These are phyloP conservation scores for Oriolus oriolus DNA, from an alignment of 2,113 vertebrate genomes.

Conservation along the genomic window DNA sequence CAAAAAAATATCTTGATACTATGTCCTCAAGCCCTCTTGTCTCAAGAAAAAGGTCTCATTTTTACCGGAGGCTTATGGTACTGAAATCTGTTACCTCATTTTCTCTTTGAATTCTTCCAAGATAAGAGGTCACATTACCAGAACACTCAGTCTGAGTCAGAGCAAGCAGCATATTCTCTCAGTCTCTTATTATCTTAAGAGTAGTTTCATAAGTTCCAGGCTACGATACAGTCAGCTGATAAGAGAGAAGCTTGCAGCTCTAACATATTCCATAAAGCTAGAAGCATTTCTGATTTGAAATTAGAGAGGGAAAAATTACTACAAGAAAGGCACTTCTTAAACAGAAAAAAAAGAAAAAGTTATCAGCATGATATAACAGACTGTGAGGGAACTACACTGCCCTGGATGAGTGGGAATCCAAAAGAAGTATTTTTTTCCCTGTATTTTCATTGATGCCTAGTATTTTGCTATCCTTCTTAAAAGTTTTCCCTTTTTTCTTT, in stretches of 20 bases:
- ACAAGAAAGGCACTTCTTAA: background rate
- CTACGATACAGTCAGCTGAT: background rate
- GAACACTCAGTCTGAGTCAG: background rate
- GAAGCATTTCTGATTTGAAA: background rate
- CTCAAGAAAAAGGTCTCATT: background rate
- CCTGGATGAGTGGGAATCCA: background rate
- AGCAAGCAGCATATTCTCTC: background rate
- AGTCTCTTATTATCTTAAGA: background rate
- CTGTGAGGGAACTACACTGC: background rate
- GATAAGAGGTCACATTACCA: background rate
- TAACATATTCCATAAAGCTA: background rate
- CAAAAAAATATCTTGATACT: background rate
- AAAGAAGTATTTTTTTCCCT: background rate
- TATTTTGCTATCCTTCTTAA: background rate
- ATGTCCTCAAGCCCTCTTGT: background rate
- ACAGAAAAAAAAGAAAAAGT: background rate
- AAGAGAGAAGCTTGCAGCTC: background rate
- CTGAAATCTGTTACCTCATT: background rate
- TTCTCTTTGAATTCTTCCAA: background rate
- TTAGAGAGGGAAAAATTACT: background rate
- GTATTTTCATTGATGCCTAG: accelerated
- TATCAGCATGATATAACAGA: background rate
- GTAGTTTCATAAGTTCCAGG: background rate
- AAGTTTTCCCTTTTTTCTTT: background rate
- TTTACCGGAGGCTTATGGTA: background rate